Evolutionary conservation across 2,888 invertebrate genomes (phyloP).

Genomic region (Megaustenia siamemsis): DNA sequence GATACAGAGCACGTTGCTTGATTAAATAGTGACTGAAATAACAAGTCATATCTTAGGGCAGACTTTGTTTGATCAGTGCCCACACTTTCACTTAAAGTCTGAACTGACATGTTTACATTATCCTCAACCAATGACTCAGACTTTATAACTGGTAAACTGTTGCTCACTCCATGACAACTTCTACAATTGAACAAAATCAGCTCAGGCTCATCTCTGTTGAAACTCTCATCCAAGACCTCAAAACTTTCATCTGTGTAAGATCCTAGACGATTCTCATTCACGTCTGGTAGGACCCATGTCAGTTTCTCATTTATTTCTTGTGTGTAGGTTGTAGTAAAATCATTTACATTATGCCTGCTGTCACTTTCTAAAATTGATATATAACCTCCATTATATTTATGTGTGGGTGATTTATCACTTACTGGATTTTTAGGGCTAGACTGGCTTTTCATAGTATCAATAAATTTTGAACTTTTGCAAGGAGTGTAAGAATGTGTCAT

Average conservation of each 20-base stretch:
- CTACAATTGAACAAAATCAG: background rate
- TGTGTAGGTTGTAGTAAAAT: background rate
- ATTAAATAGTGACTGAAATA: background rate
- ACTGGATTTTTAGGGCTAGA: background rate
- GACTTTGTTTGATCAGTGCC: background rate
- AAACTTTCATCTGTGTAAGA: background rate
- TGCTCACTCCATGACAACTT: too few species aligned
- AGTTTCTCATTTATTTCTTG: background rate
- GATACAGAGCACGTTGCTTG: background rate
- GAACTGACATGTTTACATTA: background rate
- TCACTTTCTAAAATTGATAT: too few species aligned
- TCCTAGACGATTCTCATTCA: background rate
- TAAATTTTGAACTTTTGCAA: background rate
- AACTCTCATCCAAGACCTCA: background rate
- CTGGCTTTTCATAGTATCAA: background rate
- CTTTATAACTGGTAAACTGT: background rate
- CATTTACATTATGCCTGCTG: too few species aligned
- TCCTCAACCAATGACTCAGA: background rate
- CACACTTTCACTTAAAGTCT: background rate
- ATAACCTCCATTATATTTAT: too few species aligned
- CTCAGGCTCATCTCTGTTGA: slow-evolving; percentile 25
- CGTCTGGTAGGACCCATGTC: background rate
- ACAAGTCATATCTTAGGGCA: too few species aligned
- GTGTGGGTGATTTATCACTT: background rate
- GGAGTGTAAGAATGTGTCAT: background rate